These are phyloP conservation scores for Parnassius glacialis DNA, from an alignment of 2,888 invertebrate species.

Conservation along the genomic window DNA sequence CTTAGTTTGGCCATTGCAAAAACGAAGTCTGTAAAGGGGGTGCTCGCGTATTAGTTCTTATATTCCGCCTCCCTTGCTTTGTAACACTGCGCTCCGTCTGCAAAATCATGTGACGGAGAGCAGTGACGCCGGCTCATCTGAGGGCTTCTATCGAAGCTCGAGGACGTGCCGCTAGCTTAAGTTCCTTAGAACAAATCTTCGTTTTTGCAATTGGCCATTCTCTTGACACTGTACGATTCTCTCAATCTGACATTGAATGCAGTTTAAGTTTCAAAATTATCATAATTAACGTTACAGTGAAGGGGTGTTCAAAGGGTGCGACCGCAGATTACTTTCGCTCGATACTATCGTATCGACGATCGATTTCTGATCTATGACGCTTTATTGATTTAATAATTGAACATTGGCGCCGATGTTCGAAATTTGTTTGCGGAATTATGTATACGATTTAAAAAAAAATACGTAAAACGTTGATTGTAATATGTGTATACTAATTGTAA, in stretches of 20 bases:
- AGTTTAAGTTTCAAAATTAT: slow-evolving; percentile 51
- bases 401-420: slow-evolving; percentile 65
- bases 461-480: slow-evolving; percentile 80
- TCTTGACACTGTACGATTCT: slow-evolving; percentile 75
- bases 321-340: slow-evolving; percentile 28
- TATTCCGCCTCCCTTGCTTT: slow-evolving; percentile 77
- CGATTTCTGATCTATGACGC: slow-evolving; percentile 34
- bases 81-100: slow-evolving; percentile 45
- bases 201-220: slow-evolving; percentile 82
- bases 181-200: slow-evolving; percentile 79
- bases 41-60: slow-evolving; percentile 83
- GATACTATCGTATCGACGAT: slow-evolving; percentile 33
- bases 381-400: slow-evolving; percentile 42
- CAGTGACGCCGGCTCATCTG: slow-evolving; percentile 29
- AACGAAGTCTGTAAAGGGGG: slow-evolving; percentile 85
- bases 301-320: slow-evolving; percentile 76
- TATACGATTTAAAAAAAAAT: slow-evolving; percentile 76
- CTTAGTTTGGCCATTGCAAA: slow-evolving; percentile 89
- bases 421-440: slow-evolving; percentile 74
- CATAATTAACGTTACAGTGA: slow-evolving; percentile 65
- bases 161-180: slow-evolving; percentile 63
- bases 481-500: slow-evolving; percentile 78
- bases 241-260: slow-evolving; percentile 36
- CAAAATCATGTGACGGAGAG: slow-evolving; percentile 7
- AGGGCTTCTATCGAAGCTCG: slow-evolving; percentile 43